Percentiles rank a stretch among this genome's conserved stretches.
These are phyloP conservation scores for Drosophila cognata DNA, from an alignment of 2,888 invertebrate genomes.

Conservation along the genomic window DNA sequence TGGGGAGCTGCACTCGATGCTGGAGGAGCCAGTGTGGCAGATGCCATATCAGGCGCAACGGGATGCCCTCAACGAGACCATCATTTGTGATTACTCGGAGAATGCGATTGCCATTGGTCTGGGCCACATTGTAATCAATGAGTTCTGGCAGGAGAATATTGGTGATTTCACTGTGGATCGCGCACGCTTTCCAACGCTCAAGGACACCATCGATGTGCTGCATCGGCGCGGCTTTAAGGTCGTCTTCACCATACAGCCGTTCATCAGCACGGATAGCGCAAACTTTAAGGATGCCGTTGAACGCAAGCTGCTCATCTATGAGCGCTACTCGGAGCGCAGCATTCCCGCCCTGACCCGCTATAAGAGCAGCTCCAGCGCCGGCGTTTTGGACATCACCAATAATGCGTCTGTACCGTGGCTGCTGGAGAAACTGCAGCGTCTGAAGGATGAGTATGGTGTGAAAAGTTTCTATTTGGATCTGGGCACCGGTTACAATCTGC, in stretches of 20 bases:
- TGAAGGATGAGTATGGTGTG: constrained; percentile 91
- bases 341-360: constrained; percentile 94
- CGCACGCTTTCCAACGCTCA: constrained; percentile 91
- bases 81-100: constrained; percentile 93
- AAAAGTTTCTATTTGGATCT: constrained; percentile 94
- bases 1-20: constrained; percentile 89
- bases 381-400: constrained; percentile 94
- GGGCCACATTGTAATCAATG: constrained; percentile 92
- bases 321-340: constrained; percentile 90
- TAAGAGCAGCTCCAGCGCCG: constrained; percentile 92
- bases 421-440: constrained; percentile 88
- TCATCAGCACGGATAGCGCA: constrained; percentile 93
- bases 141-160: constrained; percentile 93
- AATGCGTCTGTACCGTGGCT: constrained; percentile 93
- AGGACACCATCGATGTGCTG: constrained; percentile 91
- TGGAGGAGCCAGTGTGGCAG: constrained; percentile 95
- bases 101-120: constrained; percentile 92
- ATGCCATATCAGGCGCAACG: constrained; percentile 88
- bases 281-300: constrained; percentile 93
- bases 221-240: constrained; percentile 94
- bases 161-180: constrained; percentile 95
- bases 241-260: constrained; percentile 95
- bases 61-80: constrained; percentile 88
- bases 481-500: constrained; percentile 93
- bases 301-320: constrained; percentile 91